Evolutionary conservation across 2,797 vertebrate genomes (phyloP), one percentile per base, ranked within the genome.

Genomic region (Potorous gilbertii): DNA sequence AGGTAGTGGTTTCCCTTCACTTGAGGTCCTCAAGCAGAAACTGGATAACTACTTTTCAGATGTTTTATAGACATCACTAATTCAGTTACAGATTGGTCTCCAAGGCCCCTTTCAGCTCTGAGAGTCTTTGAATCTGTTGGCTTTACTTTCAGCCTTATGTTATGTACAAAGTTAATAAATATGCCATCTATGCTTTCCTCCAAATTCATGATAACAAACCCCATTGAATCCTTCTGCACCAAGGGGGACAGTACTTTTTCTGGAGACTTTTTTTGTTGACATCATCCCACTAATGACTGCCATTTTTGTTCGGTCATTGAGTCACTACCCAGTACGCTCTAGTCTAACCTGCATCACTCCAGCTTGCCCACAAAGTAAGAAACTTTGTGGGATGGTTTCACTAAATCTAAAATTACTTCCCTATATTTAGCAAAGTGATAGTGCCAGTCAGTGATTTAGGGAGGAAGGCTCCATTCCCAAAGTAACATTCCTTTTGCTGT

Each of bases 51-150:
- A 66, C 34, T 66, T n/a, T n/a, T 66, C 62, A 66, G 34, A n/a
- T 66, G 2, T n/a, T 8, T 66, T n/a, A 34, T 66, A 66, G 62
- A 55, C 55, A 24, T 92, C 91, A 21, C 55, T 55, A 18, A 29
- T 95, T 74, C 40, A 90, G 62, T 24, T 95, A 74, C 55, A 66
- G 95, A 90, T 89, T 93, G 92, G 81, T 24, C 27, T 40, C 89
- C 92, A 92, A 66, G 90, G 59, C 96, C 34, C 4, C 66, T 90
- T 96, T 62, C 40, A 57, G 50, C 91, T 27, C 40, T 54, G 91
- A 90, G 29, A 14, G 16, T 4, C 40, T 18, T 40, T 95, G 62
- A 18, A 24, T 16, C 93, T 91, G 31, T 14, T 90, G 90, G 92
- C 9, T 56, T 90, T 89, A 92, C 92, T 54, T 91, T 94, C 59